Evolutionary conservation across 2,888 invertebrate genomes (phyloP), one percentile per base, ranked within the genome.

Genomic region (Chorisops tibialis): DNA sequence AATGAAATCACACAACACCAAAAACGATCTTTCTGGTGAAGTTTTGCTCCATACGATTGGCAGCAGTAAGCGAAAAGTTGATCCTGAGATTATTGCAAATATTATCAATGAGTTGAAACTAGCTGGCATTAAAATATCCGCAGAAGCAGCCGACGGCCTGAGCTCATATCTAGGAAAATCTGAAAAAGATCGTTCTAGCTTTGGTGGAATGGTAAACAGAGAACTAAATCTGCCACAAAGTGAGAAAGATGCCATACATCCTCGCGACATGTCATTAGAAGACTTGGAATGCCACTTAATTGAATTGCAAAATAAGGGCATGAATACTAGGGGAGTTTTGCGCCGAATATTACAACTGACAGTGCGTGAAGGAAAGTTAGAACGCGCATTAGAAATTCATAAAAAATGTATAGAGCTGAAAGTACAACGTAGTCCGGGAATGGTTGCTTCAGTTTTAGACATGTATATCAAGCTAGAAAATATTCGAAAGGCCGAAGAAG

Each of bases 251-350:
- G 69, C 64, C 47, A 76, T 77, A 19, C 83, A 83, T 72, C 83
- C 83, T 3, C 81, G 81, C 69, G 78, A 84, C 60, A 88, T 89
- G 89, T 81, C 78, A 63, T 72, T 82, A 4, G 81, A 83, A 19
- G 80, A 85, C 51, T 73, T 89, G 2, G 83, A 84, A 66, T 81
- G 82, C 1, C 88, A 88, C 71, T 74, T 88, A 0, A 73, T 78
- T 4, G 87, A 88, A 69, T 72, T 89, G n/a, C 83, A 84, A 71
- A 78, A 82, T 35, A 87, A 88, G 69, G 79, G 81, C 19, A 81
- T 87, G 81, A 86, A 87, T 75, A 82, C 83, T 1, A 80, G 87
- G 4, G 87, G 87, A 0, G 82, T 87, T 0, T 70, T 89, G 3
- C 77, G 88, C 5, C 82, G 81, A 62, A 70, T 89, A 5, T 74